These are phyloP conservation scores for Brachionichthys hirsutus DNA, from an alignment of 2,113 vertebrate species.

Conservation along the genomic window DNA sequence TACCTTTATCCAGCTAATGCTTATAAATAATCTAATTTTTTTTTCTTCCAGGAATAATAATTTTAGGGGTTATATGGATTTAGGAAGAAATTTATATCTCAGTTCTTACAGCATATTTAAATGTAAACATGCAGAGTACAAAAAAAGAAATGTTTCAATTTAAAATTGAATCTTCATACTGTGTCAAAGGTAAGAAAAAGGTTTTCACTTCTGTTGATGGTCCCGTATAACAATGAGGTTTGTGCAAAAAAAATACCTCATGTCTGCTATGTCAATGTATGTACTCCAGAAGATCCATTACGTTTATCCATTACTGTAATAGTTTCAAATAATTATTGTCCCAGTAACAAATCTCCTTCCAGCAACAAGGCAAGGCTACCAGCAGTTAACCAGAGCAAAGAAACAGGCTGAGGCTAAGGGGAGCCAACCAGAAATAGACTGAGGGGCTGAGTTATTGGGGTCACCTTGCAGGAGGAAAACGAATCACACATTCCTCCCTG, in stretches of 20 bases:
- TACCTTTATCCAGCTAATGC: conserved; percentile 97
- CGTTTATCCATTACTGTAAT: background rate
- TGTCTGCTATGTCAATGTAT: background rate
- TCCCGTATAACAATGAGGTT: background rate
- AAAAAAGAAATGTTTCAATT: conserved; percentile 85
- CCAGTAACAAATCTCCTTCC: conserved; percentile 39
- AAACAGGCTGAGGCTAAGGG: conserved; percentile 68
- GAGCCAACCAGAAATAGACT: conserved; percentile 78
- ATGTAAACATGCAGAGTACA: conserved; percentile 91
- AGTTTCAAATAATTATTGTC: conserved; percentile 8
- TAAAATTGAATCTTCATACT: conserved; percentile 97
- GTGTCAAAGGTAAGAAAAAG: conserved; percentile 78
- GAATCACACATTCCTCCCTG: conserved; percentile 71
- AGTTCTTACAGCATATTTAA: conserved; percentile 85
- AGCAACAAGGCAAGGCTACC: conserved; percentile 57
- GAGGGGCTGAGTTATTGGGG: conserved; percentile 82
- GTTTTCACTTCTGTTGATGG: background rate
- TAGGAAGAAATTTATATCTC: conserved; percentile 89
- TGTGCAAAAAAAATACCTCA: background rate
- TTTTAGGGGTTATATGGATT: conserved; percentile 88
- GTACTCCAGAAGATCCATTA: background rate
- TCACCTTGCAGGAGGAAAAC: conserved; percentile 82
- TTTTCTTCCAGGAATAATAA: conserved; percentile 78
- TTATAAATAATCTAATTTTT: conserved; percentile 88
- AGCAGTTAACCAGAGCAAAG: conserved; percentile 71